Evolutionary conservation across 2,113 vertebrate species (phyloP), one percentile per base, ranked within the genome.

Genomic region (Menura novaehollandiae): DNA sequence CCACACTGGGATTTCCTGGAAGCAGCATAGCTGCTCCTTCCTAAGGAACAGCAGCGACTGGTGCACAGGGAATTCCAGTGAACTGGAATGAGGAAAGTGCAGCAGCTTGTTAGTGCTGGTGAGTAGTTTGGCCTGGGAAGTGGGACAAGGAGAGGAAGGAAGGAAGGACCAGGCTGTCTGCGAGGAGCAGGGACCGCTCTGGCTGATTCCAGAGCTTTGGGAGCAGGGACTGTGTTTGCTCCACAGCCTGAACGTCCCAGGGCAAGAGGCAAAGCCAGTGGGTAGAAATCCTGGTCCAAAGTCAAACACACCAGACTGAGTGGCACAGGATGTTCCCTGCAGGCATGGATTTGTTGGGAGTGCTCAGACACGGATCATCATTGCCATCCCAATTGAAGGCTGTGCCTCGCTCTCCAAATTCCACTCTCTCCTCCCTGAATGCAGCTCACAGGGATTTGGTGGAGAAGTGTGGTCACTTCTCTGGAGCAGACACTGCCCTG

Each of bases 361-460:
- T 39, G 63, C 55, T 52, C 22, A 15, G 44, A 64, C 2, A 0
- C 2, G 85, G 43, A 4, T 32, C 30, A 2, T 6, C 44, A 0
- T 7, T 24, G 35, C 67, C 2, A 0, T 7, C 46, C 58, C 62
- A 4, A 72, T 1, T 23, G 74, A 7, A 33, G 75, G 75, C 63
- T 77, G 22, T 6, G 39, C 52, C 23, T 24, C 6, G 0, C 11
- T 4, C 37, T 35, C 13, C 60, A 5, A 7, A 24, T 33, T 28
- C 74, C 0, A 0, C 33, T 59, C 23, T 82, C 2, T 2, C 8
- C 32, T 21, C 41, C 13, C 1, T 0, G 13, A 24, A 12, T 2
- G 37, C 16, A 4, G 30, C 69, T 51, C 11, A 6, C 1, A 9
- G 64, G 78, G 49, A 2, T 33, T 15, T 14, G 21, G 9, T 5